Conservation (phyloP, 1,140 invertebrate genomes). For the Batillaria attramentaria region DNA sequence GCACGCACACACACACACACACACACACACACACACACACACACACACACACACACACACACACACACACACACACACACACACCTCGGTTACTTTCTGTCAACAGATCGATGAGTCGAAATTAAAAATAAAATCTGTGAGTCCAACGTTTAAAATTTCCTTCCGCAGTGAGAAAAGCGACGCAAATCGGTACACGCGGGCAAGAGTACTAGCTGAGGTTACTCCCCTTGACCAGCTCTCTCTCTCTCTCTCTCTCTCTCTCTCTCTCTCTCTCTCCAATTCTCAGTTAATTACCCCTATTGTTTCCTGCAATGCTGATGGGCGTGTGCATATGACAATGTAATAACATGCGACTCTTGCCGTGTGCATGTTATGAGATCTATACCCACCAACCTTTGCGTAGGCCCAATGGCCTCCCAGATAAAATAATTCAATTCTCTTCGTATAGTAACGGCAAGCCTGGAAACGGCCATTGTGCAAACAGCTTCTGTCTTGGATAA, state of each 20-base stretch:
- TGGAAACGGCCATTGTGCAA: background rate
- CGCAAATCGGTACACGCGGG: background rate
- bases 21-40: background rate
- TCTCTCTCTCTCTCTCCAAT: background rate
- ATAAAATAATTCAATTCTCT: background rate
- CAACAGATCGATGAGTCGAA: background rate
- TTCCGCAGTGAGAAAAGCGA: background rate
- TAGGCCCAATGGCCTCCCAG: background rate
- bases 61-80: background rate
- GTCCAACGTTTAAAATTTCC: background rate
- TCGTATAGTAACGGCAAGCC: background rate
- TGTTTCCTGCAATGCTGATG: background rate
- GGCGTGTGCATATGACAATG: too few species aligned
- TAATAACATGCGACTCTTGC: too few species aligned
- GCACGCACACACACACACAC: background rate
- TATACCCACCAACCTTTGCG: background rate
- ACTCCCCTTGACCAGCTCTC: too few species aligned
- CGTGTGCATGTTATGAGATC: background rate
- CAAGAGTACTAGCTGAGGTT: too few species aligned
- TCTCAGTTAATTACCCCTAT: too few species aligned
- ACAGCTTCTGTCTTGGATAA: background rate
- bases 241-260: background rate
- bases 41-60: conserved; percentile 20
- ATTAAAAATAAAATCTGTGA: background rate
- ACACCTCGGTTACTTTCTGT: too few species aligned